phyloP scores from a whole-genome alignment of 2,797 vertebrate species.

The Labeo calbasu region DNA sequence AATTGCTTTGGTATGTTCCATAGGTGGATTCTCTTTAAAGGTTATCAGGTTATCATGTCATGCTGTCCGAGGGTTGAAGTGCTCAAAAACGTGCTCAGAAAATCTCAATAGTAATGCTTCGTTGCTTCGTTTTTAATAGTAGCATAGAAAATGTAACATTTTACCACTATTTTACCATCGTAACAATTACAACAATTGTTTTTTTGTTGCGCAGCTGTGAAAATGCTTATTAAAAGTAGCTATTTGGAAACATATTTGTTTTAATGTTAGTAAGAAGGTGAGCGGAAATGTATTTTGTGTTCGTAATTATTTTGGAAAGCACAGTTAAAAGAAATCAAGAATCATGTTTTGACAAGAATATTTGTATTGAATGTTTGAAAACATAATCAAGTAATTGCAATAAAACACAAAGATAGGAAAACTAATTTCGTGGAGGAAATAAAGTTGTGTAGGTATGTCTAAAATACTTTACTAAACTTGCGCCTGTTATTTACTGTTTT shows the following conservation, averaged over 20 bases:
- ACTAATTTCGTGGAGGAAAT: background rate
- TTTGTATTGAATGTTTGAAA: background rate
- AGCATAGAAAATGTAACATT: background rate
- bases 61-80: slow-evolving; percentile 17
- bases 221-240: background rate
- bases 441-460: background rate
- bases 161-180: background rate
- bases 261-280: background rate
- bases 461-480: background rate
- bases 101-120: background rate
- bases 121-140: background rate
- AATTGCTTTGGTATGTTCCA: background rate
- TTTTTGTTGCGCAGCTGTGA: background rate
- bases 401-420: background rate
- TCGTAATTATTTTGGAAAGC: background rate
- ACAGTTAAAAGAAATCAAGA: slow-evolving; percentile 2
- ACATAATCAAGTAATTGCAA: background rate
- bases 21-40: slow-evolving; percentile 21
- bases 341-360: background rate
- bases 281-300: background rate
- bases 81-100: slow-evolving; percentile 8
- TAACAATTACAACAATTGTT: background rate
- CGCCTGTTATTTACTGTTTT: background rate
- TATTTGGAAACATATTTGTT: background rate
- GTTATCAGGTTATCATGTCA: slow-evolving; percentile 23